Evolutionary conservation across 2,888 invertebrate species (phyloP).

Genomic region (Agelastica alni): DNA sequence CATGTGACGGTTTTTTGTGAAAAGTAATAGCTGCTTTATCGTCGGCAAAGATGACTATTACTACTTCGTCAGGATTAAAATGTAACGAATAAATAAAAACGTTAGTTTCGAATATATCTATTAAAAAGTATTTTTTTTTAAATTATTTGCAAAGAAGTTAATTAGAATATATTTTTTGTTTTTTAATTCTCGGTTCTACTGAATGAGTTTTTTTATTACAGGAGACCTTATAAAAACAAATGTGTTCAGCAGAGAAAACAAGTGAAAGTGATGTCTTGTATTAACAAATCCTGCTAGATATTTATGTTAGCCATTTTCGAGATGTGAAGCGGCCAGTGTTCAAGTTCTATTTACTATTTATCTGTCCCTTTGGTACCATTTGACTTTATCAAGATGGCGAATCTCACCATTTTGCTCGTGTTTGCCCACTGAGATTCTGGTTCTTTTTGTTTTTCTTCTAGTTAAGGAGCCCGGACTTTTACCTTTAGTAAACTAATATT

Average conservation of each 20-base stretch:
- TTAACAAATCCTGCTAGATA: constrained; percentile 50
- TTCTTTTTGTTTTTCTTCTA: constrained; percentile 14
- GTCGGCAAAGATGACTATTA: too few species aligned
- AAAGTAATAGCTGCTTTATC: too few species aligned
- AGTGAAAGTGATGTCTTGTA: constrained; percentile 40
- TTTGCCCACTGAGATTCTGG: constrained; percentile 32
- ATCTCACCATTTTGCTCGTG: constrained; percentile 39
- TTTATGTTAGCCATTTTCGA: constrained; percentile 53
- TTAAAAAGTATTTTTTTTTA: too few species aligned
- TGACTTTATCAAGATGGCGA: constrained; percentile 56
- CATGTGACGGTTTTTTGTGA: too few species aligned
- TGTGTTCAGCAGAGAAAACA: constrained; percentile 38
- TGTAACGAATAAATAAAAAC: too few species aligned
- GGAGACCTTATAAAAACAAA: constrained; percentile 30
- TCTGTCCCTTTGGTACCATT: constrained; percentile 54
- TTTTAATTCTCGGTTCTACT: too few species aligned
- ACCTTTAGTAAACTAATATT: too few species aligned
- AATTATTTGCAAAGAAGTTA: too few species aligned
- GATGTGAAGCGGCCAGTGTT: constrained; percentile 51
- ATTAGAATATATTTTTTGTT: too few species aligned
- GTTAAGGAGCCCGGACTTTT: neutral
- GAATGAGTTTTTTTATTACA: too few species aligned
- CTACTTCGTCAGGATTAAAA: too few species aligned
- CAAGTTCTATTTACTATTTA: constrained; percentile 56
- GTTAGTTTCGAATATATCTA: too few species aligned